Evolutionary conservation across 92 coral and sea anemone species (phyloP).

Genomic region (Epizoanthus fatuus): DNA sequence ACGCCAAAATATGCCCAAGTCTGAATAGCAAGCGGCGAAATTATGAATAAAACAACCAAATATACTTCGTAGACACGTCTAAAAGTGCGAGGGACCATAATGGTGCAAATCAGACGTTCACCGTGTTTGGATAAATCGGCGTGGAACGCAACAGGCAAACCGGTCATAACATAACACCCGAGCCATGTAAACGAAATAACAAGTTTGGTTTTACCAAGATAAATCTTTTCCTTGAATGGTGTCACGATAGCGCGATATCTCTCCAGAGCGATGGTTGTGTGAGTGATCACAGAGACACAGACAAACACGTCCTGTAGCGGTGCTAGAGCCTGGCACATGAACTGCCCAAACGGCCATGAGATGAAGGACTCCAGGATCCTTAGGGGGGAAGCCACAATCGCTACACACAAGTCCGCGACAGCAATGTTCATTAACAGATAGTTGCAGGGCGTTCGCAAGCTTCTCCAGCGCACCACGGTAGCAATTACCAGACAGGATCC

Average conservation of each 20-base stretch:
- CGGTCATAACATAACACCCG: conserved; percentile 73
- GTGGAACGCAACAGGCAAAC: conserved; percentile 68
- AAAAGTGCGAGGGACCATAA: conserved; percentile 31
- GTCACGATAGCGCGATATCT: conserved; percentile 81
- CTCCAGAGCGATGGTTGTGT: conserved; percentile 80
- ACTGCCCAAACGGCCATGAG: conserved; percentile 70
- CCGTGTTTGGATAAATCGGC: background rate
- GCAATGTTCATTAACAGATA: conserved; percentile 69
- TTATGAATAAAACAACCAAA: conserved; percentile 53
- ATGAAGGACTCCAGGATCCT: conserved; percentile 48
- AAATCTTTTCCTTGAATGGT: conserved; percentile 75
- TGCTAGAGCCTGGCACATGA: conserved; percentile 66
- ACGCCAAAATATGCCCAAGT: conserved; percentile 61
- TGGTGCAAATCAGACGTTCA: background rate
- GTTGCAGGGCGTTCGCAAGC: conserved; percentile 75
- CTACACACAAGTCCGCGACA: conserved; percentile 61
- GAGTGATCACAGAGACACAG: conserved; percentile 80
- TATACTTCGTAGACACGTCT: conserved; percentile 62
- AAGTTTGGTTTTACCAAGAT: conserved; percentile 70
- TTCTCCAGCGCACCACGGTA: conserved; percentile 66
- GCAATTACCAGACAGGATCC: conserved; percentile 69
- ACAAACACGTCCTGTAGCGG: conserved; percentile 87
- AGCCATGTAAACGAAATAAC: conserved; percentile 68
- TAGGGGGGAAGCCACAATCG: conserved; percentile 59
- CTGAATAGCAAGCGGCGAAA: conserved; percentile 58